Evolutionary conservation across 2,888 invertebrate species (phyloP).

Genomic region (Notocelia uddmanniana): DNA sequence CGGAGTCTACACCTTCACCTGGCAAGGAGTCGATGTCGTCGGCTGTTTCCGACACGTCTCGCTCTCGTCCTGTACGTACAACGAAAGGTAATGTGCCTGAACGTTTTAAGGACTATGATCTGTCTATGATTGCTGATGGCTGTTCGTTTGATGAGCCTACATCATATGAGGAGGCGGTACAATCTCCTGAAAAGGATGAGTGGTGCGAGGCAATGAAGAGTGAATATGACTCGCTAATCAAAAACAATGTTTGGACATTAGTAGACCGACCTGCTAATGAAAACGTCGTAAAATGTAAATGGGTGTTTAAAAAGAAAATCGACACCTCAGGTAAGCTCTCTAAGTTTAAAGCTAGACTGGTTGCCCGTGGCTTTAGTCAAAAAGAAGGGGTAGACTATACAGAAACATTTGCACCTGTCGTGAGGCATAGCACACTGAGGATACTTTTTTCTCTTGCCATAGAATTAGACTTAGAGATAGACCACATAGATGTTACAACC

Average conservation of each 20-base stretch:
- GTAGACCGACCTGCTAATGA: slow-evolving; percentile 2
- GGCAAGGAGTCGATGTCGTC: slow-evolving; percentile 7
- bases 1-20: slow-evolving; percentile 18
- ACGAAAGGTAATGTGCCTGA: background rate
- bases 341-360: slow-evolving; percentile 24
- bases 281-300: slow-evolving; percentile 19
- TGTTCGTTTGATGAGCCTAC: slow-evolving; percentile 2
- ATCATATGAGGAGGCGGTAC: slow-evolving; percentile 3
- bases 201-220: slow-evolving; percentile 9
- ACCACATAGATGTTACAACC: slow-evolving; percentile 25
- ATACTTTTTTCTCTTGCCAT: slow-evolving; percentile 15
- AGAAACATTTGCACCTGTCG: too few relatives aligned
- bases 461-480: slow-evolving; percentile 13
- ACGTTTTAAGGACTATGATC: background rate
- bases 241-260: slow-evolving; percentile 15
- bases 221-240: slow-evolving; percentile 20
- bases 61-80: slow-evolving; percentile 6
- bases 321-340: slow-evolving; percentile 5
- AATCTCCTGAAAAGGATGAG: slow-evolving; percentile 10
- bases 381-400: too few relatives aligned
- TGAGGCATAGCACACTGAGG: slow-evolving; percentile 4
- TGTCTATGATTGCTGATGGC: slow-evolving; percentile 1
- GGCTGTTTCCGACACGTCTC: background rate
- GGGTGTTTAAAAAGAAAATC: slow-evolving; percentile 16
- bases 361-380: too few relatives aligned